These are phyloP conservation scores for Nipponia nippon DNA, from an alignment of 2,113 vertebrate species.

Conservation along the genomic window DNA sequence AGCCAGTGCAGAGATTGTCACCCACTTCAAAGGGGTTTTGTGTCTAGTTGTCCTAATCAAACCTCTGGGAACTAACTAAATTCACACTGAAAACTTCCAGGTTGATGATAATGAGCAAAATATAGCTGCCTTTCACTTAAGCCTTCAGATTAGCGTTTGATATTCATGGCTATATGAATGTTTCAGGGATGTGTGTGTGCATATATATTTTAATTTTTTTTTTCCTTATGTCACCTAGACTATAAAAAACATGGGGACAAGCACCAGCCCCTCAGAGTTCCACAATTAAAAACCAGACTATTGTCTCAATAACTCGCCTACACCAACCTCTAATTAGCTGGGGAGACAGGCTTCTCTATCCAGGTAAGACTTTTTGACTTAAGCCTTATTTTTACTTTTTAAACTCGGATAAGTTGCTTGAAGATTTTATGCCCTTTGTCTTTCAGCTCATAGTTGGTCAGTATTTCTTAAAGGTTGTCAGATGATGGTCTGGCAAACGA, in stretches of 20 bases:
- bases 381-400: background rate
- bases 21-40: background rate
- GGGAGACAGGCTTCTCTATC: background rate
- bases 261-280: background rate
- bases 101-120: background rate
- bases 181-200: background rate
- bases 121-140: background rate
- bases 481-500: background rate
- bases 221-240: background rate
- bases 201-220: background rate
- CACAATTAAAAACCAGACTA: rapidly evolving
- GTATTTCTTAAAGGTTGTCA: background rate
- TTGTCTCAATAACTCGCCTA: rapidly evolving
- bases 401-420: background rate
- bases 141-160: background rate
- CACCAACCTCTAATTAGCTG: too few relatives aligned
- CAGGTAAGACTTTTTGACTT: background rate
- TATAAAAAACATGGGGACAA: background rate
- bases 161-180: background rate
- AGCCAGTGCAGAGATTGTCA: background rate
- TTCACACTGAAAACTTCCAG: background rate
- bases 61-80: too few relatives aligned
- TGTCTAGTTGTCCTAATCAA: background rate
- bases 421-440: background rate
- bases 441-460: background rate